phyloP scores from a whole-genome alignment of 2,888 invertebrate species.

The Drosophila greeni region DNA sequence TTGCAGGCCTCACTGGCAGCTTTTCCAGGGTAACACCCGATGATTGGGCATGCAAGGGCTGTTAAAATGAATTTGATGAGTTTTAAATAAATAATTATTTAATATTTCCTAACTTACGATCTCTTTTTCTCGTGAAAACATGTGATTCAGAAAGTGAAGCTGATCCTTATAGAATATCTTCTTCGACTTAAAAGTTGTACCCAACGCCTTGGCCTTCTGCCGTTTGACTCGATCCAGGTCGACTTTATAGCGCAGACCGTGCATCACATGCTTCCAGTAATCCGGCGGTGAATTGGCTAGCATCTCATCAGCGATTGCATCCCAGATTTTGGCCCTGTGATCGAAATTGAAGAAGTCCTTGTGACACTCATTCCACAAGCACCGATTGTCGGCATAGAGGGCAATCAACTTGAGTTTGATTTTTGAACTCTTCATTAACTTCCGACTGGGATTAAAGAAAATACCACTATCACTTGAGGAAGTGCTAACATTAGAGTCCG shows the following conservation, averaged over 20 bases:
- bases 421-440: background rate
- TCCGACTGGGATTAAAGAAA: background rate
- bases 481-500: background rate
- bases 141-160: slow-evolving; percentile 50
- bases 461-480: background rate
- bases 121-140: slow-evolving; percentile 34
- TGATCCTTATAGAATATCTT: slow-evolving; percentile 43
- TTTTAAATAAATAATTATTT: no score
- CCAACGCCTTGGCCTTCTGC: slow-evolving; percentile 23
- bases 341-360: slow-evolving; percentile 52
- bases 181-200: slow-evolving; percentile 7
- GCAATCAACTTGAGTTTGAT: slow-evolving; percentile 46
- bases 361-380: slow-evolving; percentile 56
- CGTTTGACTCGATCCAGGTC: slow-evolving; percentile 39
- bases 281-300: slow-evolving; percentile 15
- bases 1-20: background rate
- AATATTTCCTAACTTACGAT: slow-evolving; percentile 21
- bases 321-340: slow-evolving; percentile 46
- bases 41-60: background rate
- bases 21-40: background rate
- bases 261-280: slow-evolving; percentile 43
- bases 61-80: background rate
- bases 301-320: slow-evolving; percentile 52
- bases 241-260: slow-evolving; percentile 52
- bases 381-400: slow-evolving; percentile 49